These are phyloP conservation scores for Rugalucina vietnamica DNA, from an alignment of 2,888 invertebrate genomes.

Conservation along the genomic window DNA sequence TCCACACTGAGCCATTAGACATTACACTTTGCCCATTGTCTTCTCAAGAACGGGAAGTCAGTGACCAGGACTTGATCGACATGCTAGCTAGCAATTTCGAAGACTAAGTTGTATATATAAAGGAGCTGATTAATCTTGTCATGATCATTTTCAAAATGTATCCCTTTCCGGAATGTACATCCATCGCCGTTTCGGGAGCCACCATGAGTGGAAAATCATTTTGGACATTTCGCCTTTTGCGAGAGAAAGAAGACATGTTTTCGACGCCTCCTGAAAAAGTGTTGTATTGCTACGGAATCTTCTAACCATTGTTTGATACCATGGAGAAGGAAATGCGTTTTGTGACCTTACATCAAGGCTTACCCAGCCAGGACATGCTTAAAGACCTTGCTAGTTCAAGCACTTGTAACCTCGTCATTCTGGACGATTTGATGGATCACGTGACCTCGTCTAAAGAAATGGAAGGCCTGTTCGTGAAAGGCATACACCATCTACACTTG, in stretches of 20 bases:
- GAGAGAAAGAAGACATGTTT: not conserved
- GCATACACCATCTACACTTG: constrained; percentile 52
- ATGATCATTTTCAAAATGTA: not conserved
- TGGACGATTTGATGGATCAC: constrained; percentile 44
- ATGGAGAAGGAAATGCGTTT: constrained; percentile 46
- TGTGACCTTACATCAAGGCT: constrained; percentile 47
- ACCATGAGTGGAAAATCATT: not conserved
- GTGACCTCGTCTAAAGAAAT: constrained; percentile 55
- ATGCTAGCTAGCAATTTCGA: too few species aligned
- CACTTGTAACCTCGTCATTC: constrained; percentile 32
- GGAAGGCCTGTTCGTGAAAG: constrained; percentile 53
- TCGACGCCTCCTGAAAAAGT: not conserved
- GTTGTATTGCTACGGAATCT: constrained; percentile 56
- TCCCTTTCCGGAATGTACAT: not conserved
- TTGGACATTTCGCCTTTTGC: not conserved
- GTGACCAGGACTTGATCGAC: constrained; percentile 35
- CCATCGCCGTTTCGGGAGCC: not conserved
- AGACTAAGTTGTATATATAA: not conserved
- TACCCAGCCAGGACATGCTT: constrained; percentile 36
- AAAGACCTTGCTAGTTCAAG: constrained; percentile 8
- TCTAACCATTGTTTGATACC: constrained; percentile 50
- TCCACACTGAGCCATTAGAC: constrained; percentile 45
- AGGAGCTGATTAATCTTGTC: not conserved
- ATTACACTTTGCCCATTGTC: constrained; percentile 39
- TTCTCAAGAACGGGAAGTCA: constrained; percentile 8